Evolutionary conservation across 2,888 invertebrate genomes (phyloP).

Genomic region (Achlya flavicornis): DNA sequence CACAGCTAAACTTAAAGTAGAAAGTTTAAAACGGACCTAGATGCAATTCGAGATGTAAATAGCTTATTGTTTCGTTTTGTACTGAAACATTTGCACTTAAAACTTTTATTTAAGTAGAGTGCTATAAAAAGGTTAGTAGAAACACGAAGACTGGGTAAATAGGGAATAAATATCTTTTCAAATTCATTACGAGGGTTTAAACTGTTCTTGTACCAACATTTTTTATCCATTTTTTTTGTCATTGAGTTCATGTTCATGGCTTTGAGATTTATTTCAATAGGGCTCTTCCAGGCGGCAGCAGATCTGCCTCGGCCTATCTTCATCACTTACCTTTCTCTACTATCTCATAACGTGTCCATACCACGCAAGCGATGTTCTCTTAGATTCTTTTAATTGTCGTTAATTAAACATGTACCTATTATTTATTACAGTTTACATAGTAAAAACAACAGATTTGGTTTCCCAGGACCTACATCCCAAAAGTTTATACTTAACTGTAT

Average conservation of each 20-base stretch:
- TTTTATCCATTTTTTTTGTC: background rate
- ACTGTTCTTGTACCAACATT: too few relatives aligned
- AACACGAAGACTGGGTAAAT: background rate
- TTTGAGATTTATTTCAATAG: too few relatives aligned
- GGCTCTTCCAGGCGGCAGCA: too few relatives aligned
- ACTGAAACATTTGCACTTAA: conserved; percentile 20
- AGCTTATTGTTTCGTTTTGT: conserved; percentile 38
- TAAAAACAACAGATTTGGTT: too few relatives aligned
- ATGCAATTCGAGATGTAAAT: conserved; percentile 43
- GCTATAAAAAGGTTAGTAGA: conserved; percentile 13
- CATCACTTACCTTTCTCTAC: too few relatives aligned
- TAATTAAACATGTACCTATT: too few relatives aligned
- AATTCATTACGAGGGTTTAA: background rate
- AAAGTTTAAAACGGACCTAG: conserved; percentile 32
- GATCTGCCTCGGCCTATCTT: too few relatives aligned
- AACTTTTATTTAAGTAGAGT: conserved; percentile 10
- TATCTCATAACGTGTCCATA: too few relatives aligned
- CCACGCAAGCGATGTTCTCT: too few relatives aligned
- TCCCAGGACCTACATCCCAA: background rate
- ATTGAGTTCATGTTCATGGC: too few relatives aligned
- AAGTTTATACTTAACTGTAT: background rate
- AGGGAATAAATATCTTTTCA: background rate
- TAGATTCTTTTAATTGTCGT: too few relatives aligned
- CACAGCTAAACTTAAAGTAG: conserved; percentile 33
- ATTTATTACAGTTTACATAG: too few relatives aligned